Evolutionary conservation across 2,113 vertebrate genomes (phyloP).

Genomic region (Argyrosomus japonicus): DNA sequence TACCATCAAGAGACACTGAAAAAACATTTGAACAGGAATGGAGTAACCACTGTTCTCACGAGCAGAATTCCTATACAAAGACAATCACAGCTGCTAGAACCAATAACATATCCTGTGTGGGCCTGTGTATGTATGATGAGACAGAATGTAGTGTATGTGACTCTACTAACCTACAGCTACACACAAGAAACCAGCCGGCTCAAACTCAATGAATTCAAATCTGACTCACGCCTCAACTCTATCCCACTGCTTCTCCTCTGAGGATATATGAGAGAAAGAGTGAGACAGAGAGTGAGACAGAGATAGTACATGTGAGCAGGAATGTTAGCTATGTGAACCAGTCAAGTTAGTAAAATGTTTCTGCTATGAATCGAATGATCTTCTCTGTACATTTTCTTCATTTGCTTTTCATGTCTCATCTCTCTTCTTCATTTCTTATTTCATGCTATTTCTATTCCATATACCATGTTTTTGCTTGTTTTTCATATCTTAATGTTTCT

Average conservation of each 20-base stretch:
- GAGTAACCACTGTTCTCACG: neutral
- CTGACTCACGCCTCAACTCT: slow-evolving; percentile 34
- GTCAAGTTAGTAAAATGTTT: slow-evolving; percentile 51
- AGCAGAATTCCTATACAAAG: neutral
- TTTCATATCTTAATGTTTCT: neutral
- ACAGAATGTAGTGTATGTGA: neutral
- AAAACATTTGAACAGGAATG: neutral
- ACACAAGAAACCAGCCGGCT: slow-evolving; percentile 43
- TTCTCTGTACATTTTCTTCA: slow-evolving; percentile 9
- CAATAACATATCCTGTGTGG: neutral
- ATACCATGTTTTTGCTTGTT: neutral
- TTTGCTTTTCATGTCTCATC: no score
- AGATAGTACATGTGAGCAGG: slow-evolving; percentile 46
- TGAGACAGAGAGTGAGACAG: slow-evolving; percentile 17
- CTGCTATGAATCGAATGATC: slow-evolving; percentile 4
- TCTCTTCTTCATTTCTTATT: neutral
- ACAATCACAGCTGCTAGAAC: neutral
- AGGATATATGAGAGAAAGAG: neutral
- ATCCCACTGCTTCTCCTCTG: neutral
- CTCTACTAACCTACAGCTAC: slow-evolving; percentile 22
- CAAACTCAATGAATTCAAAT: slow-evolving; percentile 12
- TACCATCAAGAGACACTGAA: neutral
- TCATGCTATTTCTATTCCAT: neutral
- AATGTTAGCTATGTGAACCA: slow-evolving; percentile 75
- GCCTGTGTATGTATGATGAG: neutral